These are phyloP conservation scores for Meriones psammophilus DNA, from an alignment of 2,797 vertebrate species.

Conservation along the genomic window DNA sequence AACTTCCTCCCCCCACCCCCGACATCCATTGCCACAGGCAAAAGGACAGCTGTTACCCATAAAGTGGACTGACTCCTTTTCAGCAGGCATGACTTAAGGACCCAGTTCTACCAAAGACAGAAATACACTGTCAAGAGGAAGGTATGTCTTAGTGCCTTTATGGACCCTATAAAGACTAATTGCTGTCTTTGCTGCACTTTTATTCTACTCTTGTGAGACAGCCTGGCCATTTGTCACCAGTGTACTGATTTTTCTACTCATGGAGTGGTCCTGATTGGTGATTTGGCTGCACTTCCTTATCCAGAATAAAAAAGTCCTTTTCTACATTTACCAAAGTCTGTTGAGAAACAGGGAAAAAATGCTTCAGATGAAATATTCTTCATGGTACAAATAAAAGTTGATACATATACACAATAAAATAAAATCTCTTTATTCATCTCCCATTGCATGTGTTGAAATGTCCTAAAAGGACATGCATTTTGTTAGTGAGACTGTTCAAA, in stretches of 20 bases:
- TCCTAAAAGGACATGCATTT: not conserved
- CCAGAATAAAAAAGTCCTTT: not conserved
- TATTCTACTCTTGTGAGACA: not conserved
- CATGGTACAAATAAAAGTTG: not conserved
- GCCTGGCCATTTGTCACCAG: not conserved
- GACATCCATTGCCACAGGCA: not conserved
- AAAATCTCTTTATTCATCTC: not conserved
- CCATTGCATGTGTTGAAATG: not conserved
- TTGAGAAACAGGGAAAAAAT: not conserved
- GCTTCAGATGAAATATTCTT: not conserved
- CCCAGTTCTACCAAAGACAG: not conserved
- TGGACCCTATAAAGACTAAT: not conserved
- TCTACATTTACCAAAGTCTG: not conserved
- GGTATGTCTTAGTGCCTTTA: not conserved
- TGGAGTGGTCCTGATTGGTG: not conserved
- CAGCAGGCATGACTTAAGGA: not conserved
- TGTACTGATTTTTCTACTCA: not conserved
- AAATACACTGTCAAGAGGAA: not conserved
- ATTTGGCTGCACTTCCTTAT: not conserved
- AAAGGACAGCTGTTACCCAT: not conserved
- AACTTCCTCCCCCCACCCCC: too few relatives aligned
- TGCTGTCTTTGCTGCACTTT: rapidly evolving
- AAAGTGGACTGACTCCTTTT: not conserved
- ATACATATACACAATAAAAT: too few relatives aligned
- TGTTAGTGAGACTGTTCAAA: not conserved